Evolutionary conservation across 2,113 vertebrate genomes (phyloP), one percentile per base, ranked within the genome.

Genomic region (Myotis davidii): DNA sequence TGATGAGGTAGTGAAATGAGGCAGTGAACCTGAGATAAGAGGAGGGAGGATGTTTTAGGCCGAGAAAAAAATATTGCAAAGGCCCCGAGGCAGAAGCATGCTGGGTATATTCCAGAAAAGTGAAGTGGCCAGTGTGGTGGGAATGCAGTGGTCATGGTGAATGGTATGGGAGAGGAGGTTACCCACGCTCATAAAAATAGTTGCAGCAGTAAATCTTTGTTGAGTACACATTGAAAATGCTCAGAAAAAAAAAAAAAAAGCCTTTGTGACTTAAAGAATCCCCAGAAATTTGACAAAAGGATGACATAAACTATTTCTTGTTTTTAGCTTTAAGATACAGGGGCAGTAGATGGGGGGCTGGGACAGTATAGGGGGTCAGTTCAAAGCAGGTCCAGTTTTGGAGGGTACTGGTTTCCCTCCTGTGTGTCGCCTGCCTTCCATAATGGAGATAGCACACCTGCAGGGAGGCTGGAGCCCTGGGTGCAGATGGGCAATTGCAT

Each of bases 401-500:
- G 27, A 69, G 54, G 10, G 29, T 52, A 18, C 13, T 2, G n/a
- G n/a, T 23, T 87, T 65, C 29, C 42, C 52, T 76, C 13, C 67
- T 50, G 7, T 67, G 67, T 72, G 74, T 42, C 1, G 27, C 48
- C 39, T 77, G 34, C 52, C 39, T 77, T 93, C 32, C 12, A 0
- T 9, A n/a, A 37, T 6, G 1, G 0, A 25, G 3, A 4, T 3
- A 27, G 9, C 39, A 20, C 96, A 97, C 96, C 97, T 97, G 97
- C 83, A 78, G 54, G 34, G 76, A 39, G 65, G 18, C 76, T 45
- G 17, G 11, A 89, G 93, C 82, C 48, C 59, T 59, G 32, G 25
- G 34, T 88, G 83, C 96, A 95, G 94, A 96, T 96, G 96, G 94
- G 96, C 93, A 96, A 98, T 97, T 77, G 81, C 95, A 96, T 12